phyloP scores from a whole-genome alignment of 2,113 vertebrate species.

The Ageneiosus marmoratus region DNA sequence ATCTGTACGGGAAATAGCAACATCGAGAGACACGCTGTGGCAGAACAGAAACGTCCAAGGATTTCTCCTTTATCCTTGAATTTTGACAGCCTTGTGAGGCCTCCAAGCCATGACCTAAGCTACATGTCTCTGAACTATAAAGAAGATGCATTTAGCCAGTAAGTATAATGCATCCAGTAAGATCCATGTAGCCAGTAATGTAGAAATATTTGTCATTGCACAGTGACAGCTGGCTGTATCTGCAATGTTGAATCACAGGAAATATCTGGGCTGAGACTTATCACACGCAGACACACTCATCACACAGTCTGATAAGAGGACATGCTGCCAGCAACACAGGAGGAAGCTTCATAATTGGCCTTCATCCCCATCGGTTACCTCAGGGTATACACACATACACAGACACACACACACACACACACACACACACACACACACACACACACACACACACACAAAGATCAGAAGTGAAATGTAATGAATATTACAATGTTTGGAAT shows the following conservation, averaged over 20 bases:
- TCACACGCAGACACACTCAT: neutral
- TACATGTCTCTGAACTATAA: conserved; percentile 8
- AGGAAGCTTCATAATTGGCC: conserved; percentile 27
- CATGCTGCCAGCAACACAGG: conserved; percentile 10
- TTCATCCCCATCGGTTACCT: neutral
- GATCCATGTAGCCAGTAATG: conserved; percentile 21
- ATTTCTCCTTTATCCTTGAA: conserved; percentile 18
- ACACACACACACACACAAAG: neutral
- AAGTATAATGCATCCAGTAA: no score
- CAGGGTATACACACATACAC: neutral
- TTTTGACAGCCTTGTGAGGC: conserved; percentile 10
- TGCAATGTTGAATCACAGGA: conserved; percentile 4
- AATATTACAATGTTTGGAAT: conserved; percentile 8
- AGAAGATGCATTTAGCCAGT: conserved; percentile 25
- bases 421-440: neutral
- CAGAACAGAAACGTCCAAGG: neutral
- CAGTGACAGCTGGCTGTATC: conserved; percentile 15
- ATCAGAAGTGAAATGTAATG: neutral
- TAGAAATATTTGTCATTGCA: conserved; percentile 33
- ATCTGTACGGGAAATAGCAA: conserved; percentile 36
- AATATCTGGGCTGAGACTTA: conserved; percentile 24
- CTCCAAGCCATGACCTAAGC: conserved; percentile 16
- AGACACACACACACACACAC: conserved; percentile 8
- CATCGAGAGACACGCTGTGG: conserved; percentile 5
- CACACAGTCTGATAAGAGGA: neutral